phyloP scores from a whole-genome alignment of 2,888 invertebrate species.

The Helicoverpa assulta region DNA sequence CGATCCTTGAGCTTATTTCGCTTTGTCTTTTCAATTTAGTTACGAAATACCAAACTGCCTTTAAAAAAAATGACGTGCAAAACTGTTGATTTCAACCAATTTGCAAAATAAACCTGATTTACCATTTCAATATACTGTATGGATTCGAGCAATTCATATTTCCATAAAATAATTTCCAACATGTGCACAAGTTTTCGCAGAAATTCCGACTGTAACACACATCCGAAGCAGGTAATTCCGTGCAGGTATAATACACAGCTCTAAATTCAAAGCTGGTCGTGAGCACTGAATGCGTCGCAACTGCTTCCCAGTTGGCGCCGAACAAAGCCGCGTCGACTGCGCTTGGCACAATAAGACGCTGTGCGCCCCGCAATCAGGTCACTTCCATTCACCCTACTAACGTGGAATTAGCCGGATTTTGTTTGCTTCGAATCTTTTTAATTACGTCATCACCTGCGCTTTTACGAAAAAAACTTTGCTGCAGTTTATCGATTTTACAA shows the following conservation, averaged over 20 bases:
- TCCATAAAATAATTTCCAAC: neutral
- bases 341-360: slow-evolving; percentile 56
- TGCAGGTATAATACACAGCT: slow-evolving; percentile 50
- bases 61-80: too few relatives aligned
- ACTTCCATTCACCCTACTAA: slow-evolving; percentile 54
- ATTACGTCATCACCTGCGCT: slow-evolving; percentile 1
- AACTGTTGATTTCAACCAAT: too few relatives aligned
- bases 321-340: slow-evolving; percentile 56
- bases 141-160: neutral
- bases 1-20: too few relatives aligned
- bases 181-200: slow-evolving; percentile 18
- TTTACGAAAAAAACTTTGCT: neutral
- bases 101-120: too few relatives aligned
- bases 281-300: slow-evolving; percentile 53
- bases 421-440: slow-evolving; percentile 23
- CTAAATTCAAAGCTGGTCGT: slow-evolving; percentile 45
- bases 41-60: too few relatives aligned
- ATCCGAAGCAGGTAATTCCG: slow-evolving; percentile 22
- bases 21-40: too few relatives aligned
- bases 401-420: slow-evolving; percentile 56
- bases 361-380: slow-evolving; percentile 61
- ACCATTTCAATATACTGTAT: too few relatives aligned
- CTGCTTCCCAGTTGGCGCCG: slow-evolving; percentile 38
- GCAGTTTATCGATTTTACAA: neutral
- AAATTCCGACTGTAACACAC: slow-evolving; percentile 26